Conservation (phyloP, 2,888 invertebrate genomes). For the Choristoneura rosaceana region DNA sequence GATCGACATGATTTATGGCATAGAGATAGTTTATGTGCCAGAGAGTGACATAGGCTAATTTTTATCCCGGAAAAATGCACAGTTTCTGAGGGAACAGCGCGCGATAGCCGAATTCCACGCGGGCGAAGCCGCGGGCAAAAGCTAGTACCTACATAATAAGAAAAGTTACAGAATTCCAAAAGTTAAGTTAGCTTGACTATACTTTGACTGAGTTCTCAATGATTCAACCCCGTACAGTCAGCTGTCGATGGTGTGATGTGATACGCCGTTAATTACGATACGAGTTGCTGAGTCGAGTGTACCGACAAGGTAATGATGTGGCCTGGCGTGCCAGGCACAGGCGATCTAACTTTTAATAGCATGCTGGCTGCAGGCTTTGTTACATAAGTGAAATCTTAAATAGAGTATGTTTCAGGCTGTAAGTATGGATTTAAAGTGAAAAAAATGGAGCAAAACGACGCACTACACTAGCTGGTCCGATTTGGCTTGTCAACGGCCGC, state of each 20-base stretch:
- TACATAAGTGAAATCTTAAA: not conserved
- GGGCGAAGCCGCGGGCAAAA: no score
- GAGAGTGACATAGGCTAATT: no score
- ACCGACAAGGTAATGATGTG: conserved; percentile 6
- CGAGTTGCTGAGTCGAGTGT: not conserved
- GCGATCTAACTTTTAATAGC: conserved; percentile 13
- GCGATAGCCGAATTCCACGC: no score
- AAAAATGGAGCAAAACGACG: not conserved
- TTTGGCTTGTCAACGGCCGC: no score
- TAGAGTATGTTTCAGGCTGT: not conserved
- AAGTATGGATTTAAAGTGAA: not conserved
- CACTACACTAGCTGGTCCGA: no score
- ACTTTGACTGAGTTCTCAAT: not conserved
- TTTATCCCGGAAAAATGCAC: no score
- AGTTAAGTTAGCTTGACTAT: not conserved
- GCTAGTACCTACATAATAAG: no score
- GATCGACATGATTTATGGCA: no score
- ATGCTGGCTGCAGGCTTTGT: not conserved
- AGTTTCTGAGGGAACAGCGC: no score
- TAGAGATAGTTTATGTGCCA: no score
- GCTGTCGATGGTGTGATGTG: not conserved
- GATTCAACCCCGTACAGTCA: not conserved
- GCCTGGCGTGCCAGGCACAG: conserved; percentile 3
- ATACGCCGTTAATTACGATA: conserved; percentile 1
- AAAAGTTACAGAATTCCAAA: not conserved